phyloP scores from a whole-genome alignment of 2,113 vertebrate species.

The Shinisaurus crocodilurus region DNA sequence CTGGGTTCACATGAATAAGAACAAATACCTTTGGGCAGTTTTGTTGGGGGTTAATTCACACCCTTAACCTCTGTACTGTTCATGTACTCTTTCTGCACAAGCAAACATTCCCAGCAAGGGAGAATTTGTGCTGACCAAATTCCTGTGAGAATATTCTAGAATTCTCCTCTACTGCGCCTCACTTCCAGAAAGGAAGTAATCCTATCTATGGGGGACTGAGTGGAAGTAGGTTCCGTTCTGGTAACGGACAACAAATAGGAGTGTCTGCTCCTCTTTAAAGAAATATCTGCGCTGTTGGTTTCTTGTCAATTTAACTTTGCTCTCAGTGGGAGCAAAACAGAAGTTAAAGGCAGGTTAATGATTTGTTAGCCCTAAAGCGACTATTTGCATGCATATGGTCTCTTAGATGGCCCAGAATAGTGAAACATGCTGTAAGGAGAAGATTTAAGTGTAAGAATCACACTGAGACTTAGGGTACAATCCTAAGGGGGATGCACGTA shows the following conservation, averaged over 20 bases:
- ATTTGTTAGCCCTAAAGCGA: not conserved
- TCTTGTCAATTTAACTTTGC: not conserved
- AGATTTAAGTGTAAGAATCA: not conserved
- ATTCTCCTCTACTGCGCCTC: not conserved
- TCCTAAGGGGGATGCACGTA: too few relatives aligned
- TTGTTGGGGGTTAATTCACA: not conserved
- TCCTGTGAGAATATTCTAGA: not conserved
- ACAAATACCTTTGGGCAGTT: not conserved
- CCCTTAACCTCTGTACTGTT: not conserved
- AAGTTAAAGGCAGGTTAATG: not conserved
- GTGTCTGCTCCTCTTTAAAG: not conserved
- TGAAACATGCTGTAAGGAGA: not conserved
- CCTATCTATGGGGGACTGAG: not conserved
- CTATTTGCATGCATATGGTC: not conserved
- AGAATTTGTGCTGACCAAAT: not conserved
- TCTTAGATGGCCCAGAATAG: not conserved
- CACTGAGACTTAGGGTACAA: too few relatives aligned
- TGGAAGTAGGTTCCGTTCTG: not conserved
- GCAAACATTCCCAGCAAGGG: not conserved
- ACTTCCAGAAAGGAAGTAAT: not conserved
- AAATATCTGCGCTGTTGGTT: not conserved
- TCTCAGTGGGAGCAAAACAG: not conserved
- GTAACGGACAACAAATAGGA: not conserved
- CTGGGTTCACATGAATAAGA: not conserved
- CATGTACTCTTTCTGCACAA: not conserved